These are phyloP conservation scores for Diarsia rubi DNA, from an alignment of 2,888 invertebrate species.

Conservation along the genomic window DNA sequence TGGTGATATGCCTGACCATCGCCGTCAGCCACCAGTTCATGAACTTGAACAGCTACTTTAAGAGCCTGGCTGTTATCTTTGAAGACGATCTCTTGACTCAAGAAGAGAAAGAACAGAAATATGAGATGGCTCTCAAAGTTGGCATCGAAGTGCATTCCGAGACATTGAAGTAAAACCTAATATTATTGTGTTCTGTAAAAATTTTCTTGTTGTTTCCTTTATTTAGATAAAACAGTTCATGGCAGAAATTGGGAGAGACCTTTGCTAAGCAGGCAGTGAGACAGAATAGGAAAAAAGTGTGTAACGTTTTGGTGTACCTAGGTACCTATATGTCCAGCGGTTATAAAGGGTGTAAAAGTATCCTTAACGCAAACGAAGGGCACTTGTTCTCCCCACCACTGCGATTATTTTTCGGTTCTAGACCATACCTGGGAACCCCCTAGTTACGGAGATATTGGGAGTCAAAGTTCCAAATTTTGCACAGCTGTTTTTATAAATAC, in stretches of 20 bases:
- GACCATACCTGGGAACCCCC: no score
- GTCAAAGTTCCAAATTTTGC: no score
- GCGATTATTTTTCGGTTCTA: no score
- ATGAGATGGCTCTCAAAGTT: conserved; percentile 70
- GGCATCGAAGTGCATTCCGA: conserved; percentile 76
- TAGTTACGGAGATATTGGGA: no score
- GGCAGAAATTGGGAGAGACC: background rate
- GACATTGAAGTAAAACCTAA: conserved; percentile 47
- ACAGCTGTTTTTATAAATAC: no score
- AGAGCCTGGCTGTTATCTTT: conserved; percentile 60
- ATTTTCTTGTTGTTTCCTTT: background rate
- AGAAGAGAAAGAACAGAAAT: conserved; percentile 70
- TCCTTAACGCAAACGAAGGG: no score
- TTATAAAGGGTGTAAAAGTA: no score
- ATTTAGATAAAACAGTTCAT: background rate
- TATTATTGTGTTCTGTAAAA: background rate
- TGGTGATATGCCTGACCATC: conserved; percentile 70
- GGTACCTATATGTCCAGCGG: no score
- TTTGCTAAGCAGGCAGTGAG: background rate
- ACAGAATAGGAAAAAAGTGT: background rate
- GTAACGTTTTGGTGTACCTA: background rate
- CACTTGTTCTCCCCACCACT: no score
- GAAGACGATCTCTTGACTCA: conserved; percentile 53
- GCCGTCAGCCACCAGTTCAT: conserved; percentile 70
- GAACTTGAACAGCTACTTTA: conserved; percentile 69